These are phyloP conservation scores for Acheta domesticus DNA, from an alignment of 2,888 invertebrate species.

Conservation along the genomic window DNA sequence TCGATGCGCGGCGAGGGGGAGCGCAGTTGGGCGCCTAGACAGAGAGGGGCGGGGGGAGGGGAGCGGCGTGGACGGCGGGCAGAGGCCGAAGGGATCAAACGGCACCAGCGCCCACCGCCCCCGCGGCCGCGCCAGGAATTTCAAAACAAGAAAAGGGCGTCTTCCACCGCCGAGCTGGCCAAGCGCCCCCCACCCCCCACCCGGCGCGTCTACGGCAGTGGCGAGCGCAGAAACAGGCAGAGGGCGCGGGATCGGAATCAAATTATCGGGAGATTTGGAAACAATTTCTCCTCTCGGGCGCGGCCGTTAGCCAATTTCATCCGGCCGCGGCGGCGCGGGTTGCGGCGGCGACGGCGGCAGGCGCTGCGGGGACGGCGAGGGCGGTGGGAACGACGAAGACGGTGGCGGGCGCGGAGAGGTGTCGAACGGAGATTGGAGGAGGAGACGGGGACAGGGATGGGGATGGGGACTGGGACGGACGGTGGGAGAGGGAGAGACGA, in stretches of 20 bases:
- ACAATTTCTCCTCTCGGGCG: not conserved
- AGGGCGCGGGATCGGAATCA: not conserved
- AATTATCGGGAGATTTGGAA: conserved; percentile 2
- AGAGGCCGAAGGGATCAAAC: no score
- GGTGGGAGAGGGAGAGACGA: not conserved
- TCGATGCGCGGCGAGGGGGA: no score
- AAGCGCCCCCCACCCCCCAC: no score
- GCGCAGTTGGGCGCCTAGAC: no score
- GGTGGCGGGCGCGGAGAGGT: not conserved
- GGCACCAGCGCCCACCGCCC: no score
- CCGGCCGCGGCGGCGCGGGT: not conserved
- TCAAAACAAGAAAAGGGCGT: no score
- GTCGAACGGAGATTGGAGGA: not conserved
- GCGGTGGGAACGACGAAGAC: not conserved
- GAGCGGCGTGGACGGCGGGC: no score
- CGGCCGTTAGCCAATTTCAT: conserved; percentile 9
- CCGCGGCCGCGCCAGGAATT: no score
- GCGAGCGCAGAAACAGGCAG: not conserved
- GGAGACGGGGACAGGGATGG: not conserved
- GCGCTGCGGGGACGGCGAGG: not conserved
- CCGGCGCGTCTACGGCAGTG: no score
- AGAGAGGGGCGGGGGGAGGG: no score
- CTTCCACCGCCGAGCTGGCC: no score
- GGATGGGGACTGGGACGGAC: accelerated
- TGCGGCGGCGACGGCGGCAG: not conserved